Base-by-base conservation (phyloP, 2,113 vertebrate species). In the Oreochromis tanganicae region DNA sequence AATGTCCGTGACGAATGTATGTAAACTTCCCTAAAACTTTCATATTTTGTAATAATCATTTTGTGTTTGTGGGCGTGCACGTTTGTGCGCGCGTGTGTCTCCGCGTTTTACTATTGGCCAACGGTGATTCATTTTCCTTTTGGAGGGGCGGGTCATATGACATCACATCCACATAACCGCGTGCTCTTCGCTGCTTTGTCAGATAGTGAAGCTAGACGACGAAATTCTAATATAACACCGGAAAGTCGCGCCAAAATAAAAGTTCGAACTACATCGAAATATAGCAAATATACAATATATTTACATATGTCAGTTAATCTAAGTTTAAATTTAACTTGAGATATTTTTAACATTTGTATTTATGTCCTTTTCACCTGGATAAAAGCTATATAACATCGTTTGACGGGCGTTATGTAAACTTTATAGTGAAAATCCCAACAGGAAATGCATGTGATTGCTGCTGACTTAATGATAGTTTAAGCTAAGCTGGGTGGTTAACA, bases 101-200 rank as follows among this genome's bases (percentile, higher is more conserved):
- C 41, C 10, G 46, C 3, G 46, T 1, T 38, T 66, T 87, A 21
- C 46, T 6, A 91, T 91, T 93, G 89, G 86, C 14, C 63, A 46
- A 24, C 36, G 2, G 12, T 34, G 21, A 57, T 11, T 80, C 14
- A 21, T 78, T 68, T 86, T 10, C n/a, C 29, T 3, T 41, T 87
- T 78, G 14, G 80, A 4, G 19, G n/a, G 6, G 12, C n/a, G 9
- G 81, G 24, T 43, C 36, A 38, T 38, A 4, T 89, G 66, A 94
- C 92, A 83, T 95, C 90, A 94, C 63, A 90, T 92, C 90, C 88
- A 85, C 54, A 73, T 12, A 59, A 92, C 92, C 95, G 89, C 95
- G 91, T 95, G 95, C 66, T 94, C 82, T 52, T 17, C 81, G 9
- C 43, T 57, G 87, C 27, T 4, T 24, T 21, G 17, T 46, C 17